phyloP scores from a whole-genome alignment of 2,797 vertebrate species.

The Protonibea diacanthus region DNA sequence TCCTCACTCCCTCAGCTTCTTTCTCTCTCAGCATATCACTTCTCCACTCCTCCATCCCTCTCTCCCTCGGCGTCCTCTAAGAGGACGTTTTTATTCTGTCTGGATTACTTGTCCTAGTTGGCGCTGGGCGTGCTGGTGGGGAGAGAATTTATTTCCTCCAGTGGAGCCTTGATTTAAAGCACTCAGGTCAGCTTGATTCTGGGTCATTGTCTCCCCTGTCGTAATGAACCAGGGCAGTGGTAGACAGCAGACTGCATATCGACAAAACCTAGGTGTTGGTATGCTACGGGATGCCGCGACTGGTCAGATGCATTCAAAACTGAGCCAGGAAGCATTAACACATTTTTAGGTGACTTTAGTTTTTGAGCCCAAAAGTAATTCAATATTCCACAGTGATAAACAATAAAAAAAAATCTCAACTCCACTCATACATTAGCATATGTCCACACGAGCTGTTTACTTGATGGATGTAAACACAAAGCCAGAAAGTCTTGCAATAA shows the following conservation, averaged over 20 bases:
- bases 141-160: constrained; percentile 75
- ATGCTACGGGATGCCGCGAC: constrained; percentile 25
- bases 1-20: constrained; percentile 4
- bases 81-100: constrained; percentile 78
- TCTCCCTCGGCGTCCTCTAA: constrained; percentile 60
- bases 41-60: constrained; percentile 38
- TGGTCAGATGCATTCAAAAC: constrained; percentile 21
- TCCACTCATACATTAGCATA: constrained; percentile 41
- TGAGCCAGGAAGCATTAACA: constrained; percentile 10
- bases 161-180: constrained; percentile 80
- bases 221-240: constrained; percentile 77
- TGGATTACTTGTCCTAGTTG: constrained; percentile 85
- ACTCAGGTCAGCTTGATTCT: constrained; percentile 81
- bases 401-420: constrained; percentile 26
- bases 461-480: constrained; percentile 40
- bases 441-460: constrained; percentile 48
- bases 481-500: constrained; percentile 48
- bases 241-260: constrained; percentile 45
- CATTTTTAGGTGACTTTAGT: not conserved
- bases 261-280: constrained; percentile 42
- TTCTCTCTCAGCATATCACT: not conserved
- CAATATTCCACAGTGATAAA: constrained; percentile 13
- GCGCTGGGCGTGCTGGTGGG: constrained; percentile 60
- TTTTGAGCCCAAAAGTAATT: constrained; percentile 23
- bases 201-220: constrained; percentile 83